Conservation (phyloP, 2,113 vertebrate genomes). For the Sylvia atricapilla region DNA sequence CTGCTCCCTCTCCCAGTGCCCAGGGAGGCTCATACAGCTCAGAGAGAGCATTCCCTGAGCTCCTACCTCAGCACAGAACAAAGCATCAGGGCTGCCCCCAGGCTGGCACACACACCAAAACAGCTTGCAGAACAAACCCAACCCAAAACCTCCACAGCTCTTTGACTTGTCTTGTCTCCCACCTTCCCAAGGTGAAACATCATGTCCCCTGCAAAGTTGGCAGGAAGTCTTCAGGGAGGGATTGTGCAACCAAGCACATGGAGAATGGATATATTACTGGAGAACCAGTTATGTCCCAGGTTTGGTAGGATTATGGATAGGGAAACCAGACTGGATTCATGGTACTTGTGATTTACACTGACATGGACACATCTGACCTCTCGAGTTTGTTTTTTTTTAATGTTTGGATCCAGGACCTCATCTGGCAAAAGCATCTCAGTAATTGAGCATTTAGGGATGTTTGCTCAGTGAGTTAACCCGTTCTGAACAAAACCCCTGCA, state of each 20-base stretch:
- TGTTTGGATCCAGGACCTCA: neutral
- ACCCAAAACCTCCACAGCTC: neutral
- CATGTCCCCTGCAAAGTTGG: neutral
- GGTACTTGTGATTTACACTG: neutral
- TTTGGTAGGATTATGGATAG: neutral
- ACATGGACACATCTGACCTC: neutral
- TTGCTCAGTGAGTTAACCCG: neutral
- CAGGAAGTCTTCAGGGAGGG: neutral
- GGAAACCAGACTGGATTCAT: neutral
- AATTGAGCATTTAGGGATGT: neutral
- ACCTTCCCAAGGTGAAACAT: neutral
- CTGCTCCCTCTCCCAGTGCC: neutral
- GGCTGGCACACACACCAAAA: neutral
- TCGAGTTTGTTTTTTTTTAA: neutral
- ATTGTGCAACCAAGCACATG: neutral
- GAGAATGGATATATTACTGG: neutral
- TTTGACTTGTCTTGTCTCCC: neutral
- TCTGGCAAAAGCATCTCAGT: neutral
- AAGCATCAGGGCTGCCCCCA: neutral
- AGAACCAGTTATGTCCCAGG: fast-evolving
- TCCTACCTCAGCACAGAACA: neutral
- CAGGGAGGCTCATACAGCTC: neutral
- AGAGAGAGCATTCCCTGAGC: neutral
- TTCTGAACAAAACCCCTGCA: neutral
- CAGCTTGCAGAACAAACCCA: neutral